Base-by-base conservation (phyloP, 2,888 invertebrate species). In the Hirtodrosophila duncani region DNA sequence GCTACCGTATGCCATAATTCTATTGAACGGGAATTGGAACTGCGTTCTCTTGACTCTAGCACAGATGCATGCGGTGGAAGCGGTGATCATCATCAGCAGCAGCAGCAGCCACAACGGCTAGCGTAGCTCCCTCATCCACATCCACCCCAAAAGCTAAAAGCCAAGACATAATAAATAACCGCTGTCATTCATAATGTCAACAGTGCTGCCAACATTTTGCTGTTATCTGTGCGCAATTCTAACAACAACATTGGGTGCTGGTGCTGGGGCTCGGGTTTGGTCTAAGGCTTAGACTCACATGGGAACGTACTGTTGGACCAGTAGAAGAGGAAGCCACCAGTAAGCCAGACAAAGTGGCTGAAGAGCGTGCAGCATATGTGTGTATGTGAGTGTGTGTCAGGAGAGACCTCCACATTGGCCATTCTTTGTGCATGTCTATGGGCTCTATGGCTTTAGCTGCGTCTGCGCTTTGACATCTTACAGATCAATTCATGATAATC, bases 401-500 rank as follows among this genome's bases (percentile, higher is more conserved):
- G 29, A 43, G 56, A 57, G 59, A 58, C 63, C 58, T 56, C 51
- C 57, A 61, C 69, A 68, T 74, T 63, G 67, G 67, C 71, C 53
- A 68, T 63, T 60, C 46, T 59, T 79, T 71, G n/a, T n/a, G n/a
- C n/a, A n/a, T n/a, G n/a, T n/a, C 68, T 64, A 67, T 67, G 55
- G 67, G 72, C 60, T 41, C 42, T 42, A 41, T 41, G 33, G 55
- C 63, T 64, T 68, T 45, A 18, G 7, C 45, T 55, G 61, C 70
- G 70, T 67, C 63, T 77, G 79, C 72, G 80, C 82, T 82, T 82
- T 82, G 82, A 82, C 82, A 82, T 82, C 80, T 83, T 82, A 82
- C 82, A 82, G 82, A 82, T 82, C 82, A 83, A 83, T 82, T 82
- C 83, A 83, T 82, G 82, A 83, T 82, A 83, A 82, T 83, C 83